Base-by-base conservation (phyloP, 2,113 vertebrate genomes). In the Eulacestoma nigropectus region DNA sequence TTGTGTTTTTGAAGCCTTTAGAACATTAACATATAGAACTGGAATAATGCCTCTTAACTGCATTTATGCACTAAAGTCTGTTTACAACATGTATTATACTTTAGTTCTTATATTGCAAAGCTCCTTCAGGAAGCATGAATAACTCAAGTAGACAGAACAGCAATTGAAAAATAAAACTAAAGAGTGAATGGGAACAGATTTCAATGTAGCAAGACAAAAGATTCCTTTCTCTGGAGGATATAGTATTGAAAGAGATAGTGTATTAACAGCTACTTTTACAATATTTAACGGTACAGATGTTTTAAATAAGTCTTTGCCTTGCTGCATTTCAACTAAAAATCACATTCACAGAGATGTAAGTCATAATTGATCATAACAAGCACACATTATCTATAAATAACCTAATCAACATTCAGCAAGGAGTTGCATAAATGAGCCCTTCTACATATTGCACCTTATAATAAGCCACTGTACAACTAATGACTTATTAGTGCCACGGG, bases 401-500 rank as follows among this genome's bases (percentile, higher is more conserved):
- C 93, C 91, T 97, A 91, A 98, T 98, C 96, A 96, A 84, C 95
- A 98, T 98, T 97, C 97, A 97, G 93, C 84, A 97, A 96, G 81
- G 67, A 94, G 90, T 86, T 97, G 84, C 84, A 92, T 96, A 96
- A 97, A 96, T 97, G 90, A 98, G 93, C 39, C 56, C 53, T 79
- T 96, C 93, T 94, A 96, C 96, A 95, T 95, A 94, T 62, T 92
- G 72, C 83, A 96, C 91, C 87, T 97, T 97, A 97, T 97, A 98
- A 98, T 97, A 88, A 98, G 83, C 52, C 92, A 96, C 94, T 96
- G 95, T 74, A 95, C 95, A 94, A 93, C 95, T 97, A 97, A 98
- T 96, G 96, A 97, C 97, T 98, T 98, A 97, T 97, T 98, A 98
- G 96, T 96, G 95, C 94, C 95, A 95, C 29, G 89, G 94, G 97